Conservation (phyloP, 2,888 invertebrate genomes). For the Sericinus montela region DNA sequence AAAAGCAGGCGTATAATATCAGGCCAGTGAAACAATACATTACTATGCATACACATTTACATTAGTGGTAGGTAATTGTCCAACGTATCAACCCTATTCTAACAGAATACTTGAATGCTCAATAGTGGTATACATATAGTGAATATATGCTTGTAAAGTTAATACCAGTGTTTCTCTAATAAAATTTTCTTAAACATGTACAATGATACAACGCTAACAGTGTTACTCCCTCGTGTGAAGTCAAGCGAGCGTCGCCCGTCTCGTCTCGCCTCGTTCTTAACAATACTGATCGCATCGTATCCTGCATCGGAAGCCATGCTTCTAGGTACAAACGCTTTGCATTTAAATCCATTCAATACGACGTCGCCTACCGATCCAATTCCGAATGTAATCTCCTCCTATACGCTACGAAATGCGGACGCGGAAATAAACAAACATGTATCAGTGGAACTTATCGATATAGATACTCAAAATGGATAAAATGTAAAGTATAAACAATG, state of each 20-base stretch:
- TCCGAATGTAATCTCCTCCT: neutral
- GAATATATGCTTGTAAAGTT: slow-evolving; percentile 30
- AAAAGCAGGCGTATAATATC: slow-evolving; percentile 31
- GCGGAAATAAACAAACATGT: neutral
- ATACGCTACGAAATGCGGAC: neutral
- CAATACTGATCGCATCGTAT: slow-evolving; percentile 14
- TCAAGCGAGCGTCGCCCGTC: slow-evolving; percentile 25
- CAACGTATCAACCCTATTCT: slow-evolving; percentile 16
- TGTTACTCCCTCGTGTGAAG: slow-evolving; percentile 31
- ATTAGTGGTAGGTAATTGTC: slow-evolving; percentile 2
- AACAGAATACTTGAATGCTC: slow-evolving; percentile 36
- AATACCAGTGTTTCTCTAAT: slow-evolving; percentile 38
- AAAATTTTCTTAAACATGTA: slow-evolving; percentile 42
- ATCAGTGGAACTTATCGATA: too few relatives aligned
- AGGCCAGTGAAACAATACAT: slow-evolving; percentile 1
- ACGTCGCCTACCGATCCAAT: neutral
- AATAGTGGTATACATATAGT: slow-evolving; percentile 24
- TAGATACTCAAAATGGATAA: too few relatives aligned
- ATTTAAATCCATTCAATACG: neutral
- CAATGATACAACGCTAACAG: slow-evolving; percentile 38
- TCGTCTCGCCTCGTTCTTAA: slow-evolving; percentile 14
- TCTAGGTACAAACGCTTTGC: slow-evolving; percentile 44
- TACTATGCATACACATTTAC: slow-evolving; percentile 3
- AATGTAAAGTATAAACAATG: too few relatives aligned
- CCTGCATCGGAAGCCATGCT: slow-evolving; percentile 23